Evolutionary conservation across 2,113 vertebrate species (phyloP).

Genomic region (Saiga tatarica): DNA sequence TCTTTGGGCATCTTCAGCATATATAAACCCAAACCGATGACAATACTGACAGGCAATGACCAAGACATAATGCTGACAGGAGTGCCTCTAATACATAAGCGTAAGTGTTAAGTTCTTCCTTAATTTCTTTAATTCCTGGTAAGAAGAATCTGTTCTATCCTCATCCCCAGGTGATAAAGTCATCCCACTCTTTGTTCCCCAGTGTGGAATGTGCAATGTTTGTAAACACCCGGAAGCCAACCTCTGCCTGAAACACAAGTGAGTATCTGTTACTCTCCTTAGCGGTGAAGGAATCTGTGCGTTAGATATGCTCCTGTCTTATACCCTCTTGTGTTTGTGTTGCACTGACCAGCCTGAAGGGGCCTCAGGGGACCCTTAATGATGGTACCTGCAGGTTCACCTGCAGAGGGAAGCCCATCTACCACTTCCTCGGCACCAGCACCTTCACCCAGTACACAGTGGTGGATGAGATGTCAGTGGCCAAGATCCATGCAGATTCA

Average conservation of each 20-base stretch:
- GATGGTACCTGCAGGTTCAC: slow-evolving; percentile 79
- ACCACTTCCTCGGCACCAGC: slow-evolving; percentile 84
- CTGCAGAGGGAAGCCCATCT: slow-evolving; percentile 83
- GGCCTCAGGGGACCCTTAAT: slow-evolving; percentile 25
- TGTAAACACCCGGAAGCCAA: slow-evolving; percentile 83
- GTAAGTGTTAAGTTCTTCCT: background rate
- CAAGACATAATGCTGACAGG: background rate
- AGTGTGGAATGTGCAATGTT: slow-evolving; percentile 82
- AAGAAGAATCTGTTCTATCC: background rate
- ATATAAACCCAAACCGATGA: background rate
- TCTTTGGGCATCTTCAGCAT: background rate
- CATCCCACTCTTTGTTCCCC: slow-evolving; percentile 85
- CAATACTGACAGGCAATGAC: background rate
- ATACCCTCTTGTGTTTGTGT: background rate
- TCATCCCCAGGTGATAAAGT: slow-evolving; percentile 85
- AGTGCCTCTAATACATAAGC: background rate
- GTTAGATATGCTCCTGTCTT: background rate
- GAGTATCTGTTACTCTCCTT: slow-evolving; percentile 24
- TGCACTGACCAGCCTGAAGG: background rate
- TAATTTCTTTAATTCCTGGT: background rate
- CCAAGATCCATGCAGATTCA: slow-evolving; percentile 83
- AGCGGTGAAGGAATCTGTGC: background rate
- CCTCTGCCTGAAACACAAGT: slow-evolving; percentile 81
- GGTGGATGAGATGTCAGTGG: slow-evolving; percentile 82
- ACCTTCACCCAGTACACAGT: slow-evolving; percentile 90